Conservation (phyloP, 2,797 vertebrate species). For the Parauchenoglanis punctatus region DNA sequence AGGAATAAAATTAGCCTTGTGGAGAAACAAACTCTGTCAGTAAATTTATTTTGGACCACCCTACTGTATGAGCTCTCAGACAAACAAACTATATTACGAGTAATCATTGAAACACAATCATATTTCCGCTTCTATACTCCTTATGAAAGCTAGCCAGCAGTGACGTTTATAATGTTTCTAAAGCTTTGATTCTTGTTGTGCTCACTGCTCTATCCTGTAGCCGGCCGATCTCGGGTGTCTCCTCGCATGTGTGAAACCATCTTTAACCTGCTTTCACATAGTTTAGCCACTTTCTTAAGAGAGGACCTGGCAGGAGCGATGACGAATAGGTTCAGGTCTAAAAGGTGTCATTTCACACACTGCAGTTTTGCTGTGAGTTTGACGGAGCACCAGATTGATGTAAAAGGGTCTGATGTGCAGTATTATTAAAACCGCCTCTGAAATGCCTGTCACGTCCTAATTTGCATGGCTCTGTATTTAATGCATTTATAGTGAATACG, state of each 20-base stretch:
- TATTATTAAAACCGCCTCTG: not conserved
- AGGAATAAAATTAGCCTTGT: no score
- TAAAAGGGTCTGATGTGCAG: not conserved
- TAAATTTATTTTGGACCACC: no score
- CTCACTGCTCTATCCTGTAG: slow-evolving; percentile 27
- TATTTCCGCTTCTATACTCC: not conserved
- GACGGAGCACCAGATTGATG: no score
- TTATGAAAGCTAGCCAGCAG: not conserved
- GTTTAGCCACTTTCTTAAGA: not conserved
- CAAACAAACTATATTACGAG: not conserved
- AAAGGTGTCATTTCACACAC: not conserved
- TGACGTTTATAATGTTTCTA: not conserved
- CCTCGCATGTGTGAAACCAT: slow-evolving; percentile 40
- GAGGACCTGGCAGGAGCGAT: not conserved
- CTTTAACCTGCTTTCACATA: not conserved
- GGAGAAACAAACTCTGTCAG: no score
- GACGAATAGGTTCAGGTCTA: not conserved
- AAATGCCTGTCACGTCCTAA: not conserved
- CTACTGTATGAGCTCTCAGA: not conserved
- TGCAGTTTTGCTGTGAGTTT: not conserved
- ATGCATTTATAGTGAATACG: not conserved
- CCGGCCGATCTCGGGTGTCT: slow-evolving; percentile 24
- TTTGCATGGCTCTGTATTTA: not conserved
- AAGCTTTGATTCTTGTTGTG: not conserved
- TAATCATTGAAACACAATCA: not conserved